Conservation (phyloP, 2,888 invertebrate species). For the Nebria salina region DNA sequence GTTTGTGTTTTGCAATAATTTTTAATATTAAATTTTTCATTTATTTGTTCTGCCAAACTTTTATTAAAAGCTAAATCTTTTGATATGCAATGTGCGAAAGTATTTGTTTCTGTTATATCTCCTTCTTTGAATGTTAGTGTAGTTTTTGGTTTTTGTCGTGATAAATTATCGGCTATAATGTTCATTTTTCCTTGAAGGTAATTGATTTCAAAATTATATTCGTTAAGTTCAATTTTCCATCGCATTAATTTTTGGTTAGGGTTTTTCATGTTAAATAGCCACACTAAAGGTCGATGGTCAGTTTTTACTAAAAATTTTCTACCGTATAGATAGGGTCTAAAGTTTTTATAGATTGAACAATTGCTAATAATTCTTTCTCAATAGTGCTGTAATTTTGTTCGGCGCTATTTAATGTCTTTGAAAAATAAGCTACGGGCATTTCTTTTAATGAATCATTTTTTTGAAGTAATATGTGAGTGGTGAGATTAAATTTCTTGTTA, state of each 20-base stretch:
- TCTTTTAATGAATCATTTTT: no score
- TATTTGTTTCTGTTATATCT: constrained; percentile 18
- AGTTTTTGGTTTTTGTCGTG: no score
- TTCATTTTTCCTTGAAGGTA: no score
- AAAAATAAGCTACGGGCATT: no score
- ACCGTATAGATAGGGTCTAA: constrained; percentile 25
- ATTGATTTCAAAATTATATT: no score
- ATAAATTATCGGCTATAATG: no score
- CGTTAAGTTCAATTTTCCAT: no score
- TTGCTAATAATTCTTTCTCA: no score
- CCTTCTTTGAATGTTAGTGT: neutral
- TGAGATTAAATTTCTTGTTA: no score
- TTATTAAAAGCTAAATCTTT: constrained; percentile 22
- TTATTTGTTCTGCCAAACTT: constrained; percentile 18
- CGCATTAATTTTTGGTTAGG: constrained; percentile 23
- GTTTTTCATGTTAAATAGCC: constrained; percentile 29
- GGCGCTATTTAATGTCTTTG: no score
- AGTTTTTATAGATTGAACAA: constrained; percentile 13
- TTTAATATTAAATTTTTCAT: constrained; percentile 24
- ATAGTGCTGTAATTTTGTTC: no score
- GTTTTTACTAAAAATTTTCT: constrained; percentile 20
- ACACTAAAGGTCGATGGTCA: constrained; percentile 24
- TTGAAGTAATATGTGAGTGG: no score
- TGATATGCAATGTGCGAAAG: constrained; percentile 15
- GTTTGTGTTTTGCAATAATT: neutral